These are phyloP conservation scores for Zaprionus davidi DNA, from an alignment of 1,140 invertebrate species.

Conservation along the genomic window DNA sequence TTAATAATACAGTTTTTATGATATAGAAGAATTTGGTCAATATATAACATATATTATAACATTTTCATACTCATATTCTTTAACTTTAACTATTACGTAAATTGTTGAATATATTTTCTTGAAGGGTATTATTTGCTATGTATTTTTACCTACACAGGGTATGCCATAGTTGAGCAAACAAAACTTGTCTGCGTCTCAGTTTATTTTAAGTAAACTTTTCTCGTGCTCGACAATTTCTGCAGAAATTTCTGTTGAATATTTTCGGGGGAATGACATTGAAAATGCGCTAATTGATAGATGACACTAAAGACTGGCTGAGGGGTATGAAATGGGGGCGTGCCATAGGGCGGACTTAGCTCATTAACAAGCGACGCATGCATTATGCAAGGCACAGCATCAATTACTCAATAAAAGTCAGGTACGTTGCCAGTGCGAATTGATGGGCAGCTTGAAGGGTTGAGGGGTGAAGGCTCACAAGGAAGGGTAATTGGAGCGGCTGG, in stretches of 20 bases:
- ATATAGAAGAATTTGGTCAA: too few relatives aligned
- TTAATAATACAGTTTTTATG: too few relatives aligned
- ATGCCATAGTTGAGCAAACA: background rate
- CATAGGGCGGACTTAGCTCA: background rate
- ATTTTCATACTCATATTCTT: too few relatives aligned
- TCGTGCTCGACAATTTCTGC: background rate
- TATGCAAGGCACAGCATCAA: conserved; percentile 55
- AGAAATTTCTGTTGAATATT: conserved; percentile 10
- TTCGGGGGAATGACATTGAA: conserved; percentile 49
- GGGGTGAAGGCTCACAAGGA: background rate
- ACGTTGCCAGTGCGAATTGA: background rate
- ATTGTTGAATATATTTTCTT: too few relatives aligned
- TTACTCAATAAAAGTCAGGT: conserved; percentile 66
- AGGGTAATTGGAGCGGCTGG: conserved; percentile 14
- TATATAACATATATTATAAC: too few relatives aligned
- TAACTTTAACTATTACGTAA: too few relatives aligned
- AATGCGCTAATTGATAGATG: conserved; percentile 37
- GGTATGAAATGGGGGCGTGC: background rate
- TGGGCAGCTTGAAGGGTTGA: background rate
- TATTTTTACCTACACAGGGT: background rate
- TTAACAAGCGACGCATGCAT: background rate
- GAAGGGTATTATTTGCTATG: too few relatives aligned
- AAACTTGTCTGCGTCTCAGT: background rate
- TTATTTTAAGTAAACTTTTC: background rate
- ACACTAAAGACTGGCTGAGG: background rate